These are phyloP conservation scores for Enteromius fasciolatus DNA, from an alignment of 2,797 vertebrate species.

Conservation along the genomic window DNA sequence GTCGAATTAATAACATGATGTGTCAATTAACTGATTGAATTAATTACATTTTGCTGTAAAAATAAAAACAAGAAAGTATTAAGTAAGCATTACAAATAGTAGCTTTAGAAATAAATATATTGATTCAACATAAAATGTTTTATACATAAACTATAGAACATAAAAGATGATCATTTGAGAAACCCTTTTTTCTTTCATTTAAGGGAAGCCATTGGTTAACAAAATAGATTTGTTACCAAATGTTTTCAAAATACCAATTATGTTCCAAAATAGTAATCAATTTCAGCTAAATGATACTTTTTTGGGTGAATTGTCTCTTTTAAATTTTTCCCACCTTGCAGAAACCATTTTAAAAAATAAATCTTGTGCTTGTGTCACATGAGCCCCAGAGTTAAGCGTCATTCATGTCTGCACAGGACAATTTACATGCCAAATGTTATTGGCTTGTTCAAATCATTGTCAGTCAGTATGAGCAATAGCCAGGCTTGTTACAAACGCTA, in stretches of 20 bases:
- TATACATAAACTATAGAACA: not conserved
- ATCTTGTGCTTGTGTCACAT: not conserved
- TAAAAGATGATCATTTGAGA: not conserved
- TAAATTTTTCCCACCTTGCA: not conserved
- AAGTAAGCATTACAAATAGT: not conserved
- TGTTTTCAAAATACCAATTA: not conserved
- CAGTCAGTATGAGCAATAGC: not conserved
- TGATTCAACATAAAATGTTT: no score
- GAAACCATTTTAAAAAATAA: not conserved
- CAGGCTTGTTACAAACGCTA: not conserved
- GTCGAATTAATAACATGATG: not conserved
- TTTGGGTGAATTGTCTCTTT: not conserved
- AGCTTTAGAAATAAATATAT: not conserved
- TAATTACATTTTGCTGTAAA: not conserved
- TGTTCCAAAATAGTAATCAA: not conserved
- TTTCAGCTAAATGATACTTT: not conserved
- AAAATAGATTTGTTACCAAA: not conserved
- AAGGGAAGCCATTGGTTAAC: not conserved
- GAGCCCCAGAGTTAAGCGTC: not conserved
- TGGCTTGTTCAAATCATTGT: not conserved
- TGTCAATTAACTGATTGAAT: not conserved
- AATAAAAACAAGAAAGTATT: not conserved
- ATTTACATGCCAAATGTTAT: not conserved
- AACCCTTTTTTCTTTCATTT: not conserved
- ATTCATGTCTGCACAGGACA: not conserved